Conservation (phyloP, 2,797 vertebrate genomes). For the Bovichtus diacanthus region DNA sequence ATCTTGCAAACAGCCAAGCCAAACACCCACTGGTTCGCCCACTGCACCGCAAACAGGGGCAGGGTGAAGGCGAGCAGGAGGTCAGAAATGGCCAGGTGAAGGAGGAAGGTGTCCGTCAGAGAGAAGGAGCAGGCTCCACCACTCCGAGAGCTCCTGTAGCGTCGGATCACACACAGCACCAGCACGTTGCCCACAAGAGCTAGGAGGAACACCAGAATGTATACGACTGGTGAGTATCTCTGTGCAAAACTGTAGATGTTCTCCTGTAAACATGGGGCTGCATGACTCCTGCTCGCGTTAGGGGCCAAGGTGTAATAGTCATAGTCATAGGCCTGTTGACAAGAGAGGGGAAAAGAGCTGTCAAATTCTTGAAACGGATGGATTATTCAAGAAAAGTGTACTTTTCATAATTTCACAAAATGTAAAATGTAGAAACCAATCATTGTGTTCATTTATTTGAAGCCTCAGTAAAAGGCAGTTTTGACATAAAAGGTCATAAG, state of each 20-base stretch:
- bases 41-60: constrained; percentile 84
- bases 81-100: constrained; percentile 88
- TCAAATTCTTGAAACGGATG: background rate
- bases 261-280: constrained; percentile 64
- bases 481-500: background rate
- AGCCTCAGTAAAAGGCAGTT: background rate
- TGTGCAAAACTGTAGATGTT: constrained; percentile 72
- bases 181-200: constrained; percentile 85
- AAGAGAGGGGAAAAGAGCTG: background rate
- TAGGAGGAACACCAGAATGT: constrained; percentile 83
- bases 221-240: constrained; percentile 77
- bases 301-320: fast-evolving
- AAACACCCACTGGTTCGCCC: constrained; percentile 80
- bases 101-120: constrained; percentile 85
- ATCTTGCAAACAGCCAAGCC: constrained; percentile 83
- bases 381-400: background rate
- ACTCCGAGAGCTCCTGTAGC: constrained; percentile 76
- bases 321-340: background rate
- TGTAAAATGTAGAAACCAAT: background rate
- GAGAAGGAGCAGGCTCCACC: constrained; percentile 78
- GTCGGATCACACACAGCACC: constrained; percentile 85
- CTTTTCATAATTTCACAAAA: background rate
- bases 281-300: fast-evolving
- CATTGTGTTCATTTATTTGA: background rate
- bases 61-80: constrained; percentile 86